These are phyloP conservation scores for Pelosia muscerda DNA, from an alignment of 2,888 invertebrate species.

Conservation along the genomic window DNA sequence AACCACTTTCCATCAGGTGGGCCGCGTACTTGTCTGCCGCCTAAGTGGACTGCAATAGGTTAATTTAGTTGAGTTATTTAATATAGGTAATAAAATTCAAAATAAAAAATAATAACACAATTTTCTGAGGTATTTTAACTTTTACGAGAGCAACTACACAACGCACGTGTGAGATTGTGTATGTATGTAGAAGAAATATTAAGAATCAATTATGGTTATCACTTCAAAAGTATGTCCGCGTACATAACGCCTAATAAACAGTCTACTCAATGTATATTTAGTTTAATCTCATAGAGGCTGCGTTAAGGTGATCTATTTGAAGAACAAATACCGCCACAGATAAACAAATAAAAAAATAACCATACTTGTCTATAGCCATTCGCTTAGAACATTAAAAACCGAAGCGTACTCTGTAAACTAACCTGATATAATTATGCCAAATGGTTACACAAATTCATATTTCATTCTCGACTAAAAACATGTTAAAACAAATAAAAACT, in stretches of 20 bases:
- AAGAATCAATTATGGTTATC: background rate
- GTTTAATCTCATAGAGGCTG: conserved; percentile 23
- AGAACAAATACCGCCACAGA: conserved; percentile 19
- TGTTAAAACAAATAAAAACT: conserved; percentile 40
- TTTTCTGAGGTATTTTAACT: no score
- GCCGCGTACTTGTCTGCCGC: no score
- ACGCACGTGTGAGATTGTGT: background rate
- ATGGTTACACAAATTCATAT: conserved; percentile 18
- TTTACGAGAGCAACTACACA: background rate
- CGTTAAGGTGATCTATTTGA: conserved; percentile 24
- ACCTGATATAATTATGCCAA: conserved; percentile 44
- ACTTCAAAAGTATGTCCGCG: conserved; percentile 7
- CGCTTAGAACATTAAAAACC: conserved; percentile 5
- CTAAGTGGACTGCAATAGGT: no score
- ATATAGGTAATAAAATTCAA: no score
- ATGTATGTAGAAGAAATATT: background rate
- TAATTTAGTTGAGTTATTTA: no score
- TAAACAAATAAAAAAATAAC: conserved; percentile 22
- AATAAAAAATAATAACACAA: no score
- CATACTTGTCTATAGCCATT: conserved; percentile 14
- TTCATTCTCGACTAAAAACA: conserved; percentile 5
- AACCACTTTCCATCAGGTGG: no score
- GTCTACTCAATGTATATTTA: conserved; percentile 6
- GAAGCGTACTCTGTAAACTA: conserved; percentile 22
- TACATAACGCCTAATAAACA: background rate